Evolutionary conservation across 2,888 invertebrate species (phyloP).

Genomic region (Aquatica leii): DNA sequence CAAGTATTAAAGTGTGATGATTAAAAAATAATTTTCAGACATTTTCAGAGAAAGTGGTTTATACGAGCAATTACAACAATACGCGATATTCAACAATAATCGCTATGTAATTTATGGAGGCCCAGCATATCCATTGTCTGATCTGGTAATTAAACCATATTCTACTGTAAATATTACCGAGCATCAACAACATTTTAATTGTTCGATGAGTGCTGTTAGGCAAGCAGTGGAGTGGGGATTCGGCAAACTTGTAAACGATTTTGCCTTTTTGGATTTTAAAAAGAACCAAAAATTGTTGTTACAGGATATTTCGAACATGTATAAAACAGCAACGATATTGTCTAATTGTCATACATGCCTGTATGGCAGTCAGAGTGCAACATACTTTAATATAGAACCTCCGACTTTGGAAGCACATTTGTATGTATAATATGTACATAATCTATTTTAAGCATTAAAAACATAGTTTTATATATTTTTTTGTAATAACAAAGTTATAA

Average conservation of each 20-base stretch:
- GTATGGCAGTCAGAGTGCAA: constrained; percentile 26
- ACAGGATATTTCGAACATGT: constrained; percentile 29
- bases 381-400: constrained; percentile 25
- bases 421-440: background rate
- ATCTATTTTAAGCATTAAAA: background rate
- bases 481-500: no score
- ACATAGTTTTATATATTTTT: no score
- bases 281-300: constrained; percentile 38
- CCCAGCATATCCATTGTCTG: constrained; percentile 34
- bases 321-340: constrained; percentile 29
- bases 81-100: constrained; percentile 23
- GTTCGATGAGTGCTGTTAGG: constrained; percentile 28
- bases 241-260: constrained; percentile 32
- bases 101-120: constrained; percentile 40
- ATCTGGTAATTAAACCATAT: constrained; percentile 34
- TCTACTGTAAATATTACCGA: constrained; percentile 9
- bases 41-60: constrained; percentile 36
- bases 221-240: constrained; percentile 40
- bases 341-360: constrained; percentile 33
- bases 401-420: constrained; percentile 28
- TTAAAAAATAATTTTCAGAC: background rate
- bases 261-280: constrained; percentile 38
- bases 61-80: constrained; percentile 32
- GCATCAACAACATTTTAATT: constrained; percentile 22
- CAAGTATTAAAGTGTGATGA: background rate